Conservation (phyloP, 2,113 vertebrate genomes). For the Python bivittatus region DNA sequence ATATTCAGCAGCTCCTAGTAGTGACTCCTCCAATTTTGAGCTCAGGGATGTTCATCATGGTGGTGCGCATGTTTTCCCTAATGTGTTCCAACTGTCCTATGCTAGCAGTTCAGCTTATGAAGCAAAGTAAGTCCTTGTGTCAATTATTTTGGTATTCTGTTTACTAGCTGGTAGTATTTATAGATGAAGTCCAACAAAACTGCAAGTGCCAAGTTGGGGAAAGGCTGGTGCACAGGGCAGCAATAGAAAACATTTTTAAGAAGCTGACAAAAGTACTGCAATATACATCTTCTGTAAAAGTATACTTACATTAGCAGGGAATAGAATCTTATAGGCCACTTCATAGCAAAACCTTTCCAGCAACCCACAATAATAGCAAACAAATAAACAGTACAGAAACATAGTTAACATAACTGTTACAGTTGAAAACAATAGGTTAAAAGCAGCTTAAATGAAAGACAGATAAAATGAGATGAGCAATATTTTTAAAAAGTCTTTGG, state of each 20-base stretch:
- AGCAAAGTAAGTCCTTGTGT: conserved; percentile 87
- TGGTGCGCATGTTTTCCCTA: conserved; percentile 98
- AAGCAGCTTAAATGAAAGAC: neutral
- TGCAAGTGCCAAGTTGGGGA: neutral
- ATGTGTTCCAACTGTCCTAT: conserved; percentile 99
- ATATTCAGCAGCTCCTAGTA: conserved; percentile 96
- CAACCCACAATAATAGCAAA: neutral
- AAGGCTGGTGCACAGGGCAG: neutral
- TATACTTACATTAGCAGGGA: neutral
- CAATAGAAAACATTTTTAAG: neutral
- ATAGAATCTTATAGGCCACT: neutral
- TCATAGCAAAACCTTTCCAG: neutral
- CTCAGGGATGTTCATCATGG: conserved; percentile 99
- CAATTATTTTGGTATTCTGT: neutral
- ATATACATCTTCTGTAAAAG: neutral
- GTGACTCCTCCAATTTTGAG: conserved; percentile 97
- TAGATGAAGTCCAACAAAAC: neutral
- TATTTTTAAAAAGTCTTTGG: neutral
- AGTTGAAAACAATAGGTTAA: neutral
- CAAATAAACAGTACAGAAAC: neutral
- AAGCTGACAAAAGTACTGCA: neutral
- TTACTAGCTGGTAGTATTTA: neutral
- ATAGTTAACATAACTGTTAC: neutral
- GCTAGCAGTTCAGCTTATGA: conserved; percentile 98
- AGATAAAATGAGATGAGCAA: neutral